Base-by-base conservation (phyloP, 2,797 vertebrate genomes). In the Bovichtus variegatus region DNA sequence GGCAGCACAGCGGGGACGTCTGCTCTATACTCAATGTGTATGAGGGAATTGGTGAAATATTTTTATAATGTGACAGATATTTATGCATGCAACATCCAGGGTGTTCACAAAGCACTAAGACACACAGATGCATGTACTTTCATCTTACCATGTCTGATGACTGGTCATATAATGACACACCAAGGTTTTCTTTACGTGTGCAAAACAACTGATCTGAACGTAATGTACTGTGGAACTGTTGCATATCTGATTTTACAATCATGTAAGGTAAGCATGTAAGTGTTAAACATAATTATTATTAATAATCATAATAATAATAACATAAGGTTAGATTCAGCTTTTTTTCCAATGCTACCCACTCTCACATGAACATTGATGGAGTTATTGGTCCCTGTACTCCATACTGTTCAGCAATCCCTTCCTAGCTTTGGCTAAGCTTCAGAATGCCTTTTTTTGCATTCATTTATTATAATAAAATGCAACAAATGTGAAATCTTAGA, bases 41-140 rank as follows among this genome's bases (percentile, higher is more conserved):
- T 3, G 19, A 43, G 55, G 19, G 53, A 64, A 63, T 50, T 15
- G 29, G 18, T 68, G 43, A 47, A 66, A 25, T 46, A 36, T 41
- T 41, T 67, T 36, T 77, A 67, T 54, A 34, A 59, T 54, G 63
- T 47, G 59, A 41, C 18, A 3, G 23, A 49, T 78, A 72, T 53
- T 78, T 64, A 63, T 80, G 43, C 57, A 19, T 62, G 47, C 36
- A n/a, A 19, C 21, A 9, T 57, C 27, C 57, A 36, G 40, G 25
- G 53, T 27, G 57, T 57, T 36, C 6, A n/a, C 2, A 47, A 12
- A 19, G 18, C 50, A 6, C 43, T 12, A 4, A 44, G 50, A 55
- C 29, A 65, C 73, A 50, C 49, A 53, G 15, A 58, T 25, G 27
- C 34, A 9, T 15, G 5, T 13, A 16, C 31, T 7, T 74, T 57